Conservation (phyloP, 2,797 vertebrate genomes). For the Crax fasciolata region DNA sequence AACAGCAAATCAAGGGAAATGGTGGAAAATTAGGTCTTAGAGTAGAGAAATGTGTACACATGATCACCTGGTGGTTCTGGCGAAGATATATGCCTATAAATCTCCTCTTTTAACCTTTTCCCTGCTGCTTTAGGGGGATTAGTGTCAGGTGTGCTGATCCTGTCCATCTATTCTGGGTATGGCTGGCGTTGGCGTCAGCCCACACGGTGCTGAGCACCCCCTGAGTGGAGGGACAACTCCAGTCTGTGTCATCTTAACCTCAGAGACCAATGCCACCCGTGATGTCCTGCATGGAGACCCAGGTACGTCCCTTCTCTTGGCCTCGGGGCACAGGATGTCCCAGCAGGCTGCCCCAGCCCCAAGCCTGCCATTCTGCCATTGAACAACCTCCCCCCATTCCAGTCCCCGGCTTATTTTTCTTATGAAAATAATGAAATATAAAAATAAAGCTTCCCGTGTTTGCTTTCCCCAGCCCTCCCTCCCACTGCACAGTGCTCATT, state of each 20-base stretch:
- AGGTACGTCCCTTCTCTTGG: neutral
- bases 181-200: neutral
- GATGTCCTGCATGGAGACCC: neutral
- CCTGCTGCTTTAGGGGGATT: neutral
- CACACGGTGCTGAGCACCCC: neutral
- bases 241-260: neutral
- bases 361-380: neutral
- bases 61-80: constrained; percentile 78
- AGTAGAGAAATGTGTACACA: constrained; percentile 83
- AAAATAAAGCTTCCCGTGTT: constrained; percentile 72
- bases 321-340: neutral
- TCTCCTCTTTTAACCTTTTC: constrained; percentile 76
- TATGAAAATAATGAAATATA: constrained; percentile 72
- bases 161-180: neutral
- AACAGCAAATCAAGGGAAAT: constrained; percentile 86
- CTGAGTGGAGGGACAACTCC: neutral
- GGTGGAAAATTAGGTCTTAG: constrained; percentile 84
- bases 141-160: neutral
- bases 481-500: constrained; percentile 64
- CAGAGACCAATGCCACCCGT: neutral
- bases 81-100: constrained; percentile 72
- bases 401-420: constrained; percentile 49
- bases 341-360: neutral
- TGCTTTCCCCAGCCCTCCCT: constrained; percentile 44
- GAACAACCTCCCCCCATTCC: neutral